Evolutionary conservation across 2,113 vertebrate genomes (phyloP).

Genomic region (Cynocephalus volans): DNA sequence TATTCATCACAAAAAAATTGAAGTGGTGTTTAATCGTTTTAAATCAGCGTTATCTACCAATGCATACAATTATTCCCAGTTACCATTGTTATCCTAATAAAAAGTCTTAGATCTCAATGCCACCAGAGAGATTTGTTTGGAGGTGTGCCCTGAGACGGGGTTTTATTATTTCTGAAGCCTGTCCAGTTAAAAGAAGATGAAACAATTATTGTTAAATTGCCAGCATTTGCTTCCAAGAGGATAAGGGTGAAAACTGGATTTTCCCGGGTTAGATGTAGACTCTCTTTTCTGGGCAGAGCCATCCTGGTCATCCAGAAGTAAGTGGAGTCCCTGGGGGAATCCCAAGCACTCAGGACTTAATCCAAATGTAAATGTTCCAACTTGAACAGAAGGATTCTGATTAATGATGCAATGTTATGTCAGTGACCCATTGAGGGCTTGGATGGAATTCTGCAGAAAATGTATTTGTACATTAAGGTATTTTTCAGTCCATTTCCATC

Average conservation of each 20-base stretch:
- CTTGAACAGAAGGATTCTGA: constrained; percentile 41
- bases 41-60: background rate
- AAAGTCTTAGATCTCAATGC: background rate
- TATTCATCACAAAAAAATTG: background rate
- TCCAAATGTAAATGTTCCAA: constrained; percentile 42
- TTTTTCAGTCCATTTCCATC: background rate
- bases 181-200: background rate
- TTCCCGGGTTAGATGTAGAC: background rate
- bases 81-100: background rate
- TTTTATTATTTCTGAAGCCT: background rate
- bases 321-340: background rate
- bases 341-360: background rate
- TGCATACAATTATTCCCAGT: background rate
- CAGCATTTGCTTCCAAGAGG: background rate
- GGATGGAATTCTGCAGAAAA: constrained; percentile 11
- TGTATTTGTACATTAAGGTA: background rate
- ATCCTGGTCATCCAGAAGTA: background rate
- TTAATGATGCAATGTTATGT: constrained; percentile 60
- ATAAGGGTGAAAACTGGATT: background rate
- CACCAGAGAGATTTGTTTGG: background rate
- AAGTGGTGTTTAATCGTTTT: background rate
- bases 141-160: background rate
- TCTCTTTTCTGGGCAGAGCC: background rate
- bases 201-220: background rate
- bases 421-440: constrained; percentile 4